phyloP scores from a whole-genome alignment of 1,140 invertebrate genomes.

The Dufourea novaeangliae region DNA sequence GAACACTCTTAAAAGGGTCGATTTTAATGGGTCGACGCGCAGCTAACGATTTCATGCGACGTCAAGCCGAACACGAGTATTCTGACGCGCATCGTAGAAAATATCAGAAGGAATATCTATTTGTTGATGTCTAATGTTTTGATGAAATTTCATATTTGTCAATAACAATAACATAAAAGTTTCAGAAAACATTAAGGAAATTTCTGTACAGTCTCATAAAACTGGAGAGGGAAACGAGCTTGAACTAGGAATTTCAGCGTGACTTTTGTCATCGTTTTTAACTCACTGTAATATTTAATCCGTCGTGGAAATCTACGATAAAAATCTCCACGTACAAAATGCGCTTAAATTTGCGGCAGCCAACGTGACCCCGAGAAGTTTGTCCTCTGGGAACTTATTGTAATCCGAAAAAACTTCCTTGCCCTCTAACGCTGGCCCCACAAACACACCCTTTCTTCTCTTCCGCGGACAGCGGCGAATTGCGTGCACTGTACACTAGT shows the following conservation, averaged over 20 bases:
- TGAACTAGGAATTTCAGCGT: neutral
- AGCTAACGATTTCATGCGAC: too few relatives aligned
- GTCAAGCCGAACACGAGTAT: too few relatives aligned
- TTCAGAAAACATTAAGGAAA: too few relatives aligned
- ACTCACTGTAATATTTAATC: conserved; percentile 19
- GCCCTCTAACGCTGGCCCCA: neutral
- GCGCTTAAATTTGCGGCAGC: conserved; percentile 13
- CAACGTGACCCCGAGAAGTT: conserved; percentile 29
- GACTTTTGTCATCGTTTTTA: neutral
- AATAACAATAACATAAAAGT: too few relatives aligned
- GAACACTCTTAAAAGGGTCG: too few relatives aligned
- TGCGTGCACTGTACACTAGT: neutral
- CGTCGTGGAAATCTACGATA: conserved; percentile 15
- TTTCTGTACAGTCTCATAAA: too few relatives aligned
- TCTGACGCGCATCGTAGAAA: too few relatives aligned
- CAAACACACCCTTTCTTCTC: neutral
- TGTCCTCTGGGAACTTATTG: conserved; percentile 33
- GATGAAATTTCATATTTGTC: too few relatives aligned
- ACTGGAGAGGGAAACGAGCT: neutral
- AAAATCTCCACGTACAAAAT: conserved; percentile 23
- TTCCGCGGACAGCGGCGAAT: neutral
- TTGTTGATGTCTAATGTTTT: too few relatives aligned
- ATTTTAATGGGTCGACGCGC: too few relatives aligned
- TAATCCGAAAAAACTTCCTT: conserved; percentile 16
- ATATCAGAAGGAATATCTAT: too few relatives aligned